These are phyloP conservation scores for Elephantulus edwardii DNA, from an alignment of 2,113 vertebrate genomes.

Conservation along the genomic window DNA sequence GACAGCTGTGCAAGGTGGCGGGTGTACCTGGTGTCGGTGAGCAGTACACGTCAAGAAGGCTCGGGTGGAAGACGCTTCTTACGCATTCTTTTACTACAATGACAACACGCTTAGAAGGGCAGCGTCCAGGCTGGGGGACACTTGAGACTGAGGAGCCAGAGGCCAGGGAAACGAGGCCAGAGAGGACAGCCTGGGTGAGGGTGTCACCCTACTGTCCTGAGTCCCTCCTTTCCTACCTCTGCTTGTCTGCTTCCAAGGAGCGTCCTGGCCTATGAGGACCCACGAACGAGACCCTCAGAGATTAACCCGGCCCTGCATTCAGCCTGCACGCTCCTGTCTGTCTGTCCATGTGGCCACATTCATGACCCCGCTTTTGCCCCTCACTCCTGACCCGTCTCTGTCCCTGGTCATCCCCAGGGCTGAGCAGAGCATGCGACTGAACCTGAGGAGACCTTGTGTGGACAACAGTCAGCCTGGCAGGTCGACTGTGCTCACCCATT, in stretches of 20 bases:
- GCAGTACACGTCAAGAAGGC: too few relatives aligned
- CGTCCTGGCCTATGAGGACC: too few relatives aligned
- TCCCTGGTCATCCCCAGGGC: too few relatives aligned
- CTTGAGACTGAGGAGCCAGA: accelerated
- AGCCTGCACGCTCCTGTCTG: background rate
- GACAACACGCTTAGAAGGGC: background rate
- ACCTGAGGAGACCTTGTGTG: accelerated
- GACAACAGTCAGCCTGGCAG: accelerated
- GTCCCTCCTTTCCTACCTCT: too few relatives aligned
- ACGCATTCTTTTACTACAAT: background rate
- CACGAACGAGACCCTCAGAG: background rate
- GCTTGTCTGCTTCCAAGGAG: too few relatives aligned
- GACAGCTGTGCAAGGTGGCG: too few relatives aligned
- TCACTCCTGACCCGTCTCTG: too few relatives aligned
- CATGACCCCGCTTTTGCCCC: too few relatives aligned
- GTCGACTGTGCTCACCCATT: background rate
- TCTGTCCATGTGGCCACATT: background rate
- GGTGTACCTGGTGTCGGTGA: too few relatives aligned
- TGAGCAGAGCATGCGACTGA: too few relatives aligned
- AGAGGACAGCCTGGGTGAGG: background rate
- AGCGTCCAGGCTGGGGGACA: background rate
- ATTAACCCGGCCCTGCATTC: too few relatives aligned
- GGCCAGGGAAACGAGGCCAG: background rate
- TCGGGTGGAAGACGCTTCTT: too few relatives aligned
- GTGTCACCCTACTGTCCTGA: accelerated